Percentiles rank a stretch among this genome's conserved stretches.
These are phyloP conservation scores for Dolichotis patagonum DNA, from an alignment of 2,113 vertebrate genomes.

Conservation along the genomic window DNA sequence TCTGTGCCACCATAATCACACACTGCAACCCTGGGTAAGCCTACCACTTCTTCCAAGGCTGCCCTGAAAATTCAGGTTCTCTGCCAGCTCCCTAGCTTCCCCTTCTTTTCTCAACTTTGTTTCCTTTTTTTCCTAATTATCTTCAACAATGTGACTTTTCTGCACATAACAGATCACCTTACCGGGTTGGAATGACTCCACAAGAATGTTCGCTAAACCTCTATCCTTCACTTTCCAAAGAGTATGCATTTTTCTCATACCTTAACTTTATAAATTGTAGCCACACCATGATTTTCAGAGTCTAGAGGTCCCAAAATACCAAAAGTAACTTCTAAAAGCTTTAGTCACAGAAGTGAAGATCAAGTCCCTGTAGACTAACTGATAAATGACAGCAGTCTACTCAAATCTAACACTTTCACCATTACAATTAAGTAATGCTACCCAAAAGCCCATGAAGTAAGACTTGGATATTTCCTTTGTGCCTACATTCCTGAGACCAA, in stretches of 20 bases:
- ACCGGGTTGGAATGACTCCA: not conserved
- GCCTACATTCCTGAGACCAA: not conserved
- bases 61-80: not conserved
- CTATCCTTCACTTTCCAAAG: not conserved
- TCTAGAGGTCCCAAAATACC: not conserved
- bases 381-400: not conserved
- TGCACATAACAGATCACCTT: not conserved
- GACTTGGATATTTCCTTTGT: not conserved
- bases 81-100: not conserved
- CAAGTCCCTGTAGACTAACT: not conserved
- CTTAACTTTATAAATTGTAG: not conserved
- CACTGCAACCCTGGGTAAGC: not conserved
- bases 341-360: not conserved
- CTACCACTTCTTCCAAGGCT: not conserved
- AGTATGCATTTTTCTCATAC: not conserved
- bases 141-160: not conserved
- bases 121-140: not conserved
- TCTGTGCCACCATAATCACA: not conserved
- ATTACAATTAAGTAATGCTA: not conserved
- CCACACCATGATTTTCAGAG: not conserved
- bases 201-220: not conserved
- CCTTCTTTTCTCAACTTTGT: not conserved
- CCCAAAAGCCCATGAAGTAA: not conserved
- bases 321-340: not conserved
- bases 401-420: not conserved